phyloP scores from a whole-genome alignment of 2,113 vertebrate genomes.

The Tichodroma muraria region DNA sequence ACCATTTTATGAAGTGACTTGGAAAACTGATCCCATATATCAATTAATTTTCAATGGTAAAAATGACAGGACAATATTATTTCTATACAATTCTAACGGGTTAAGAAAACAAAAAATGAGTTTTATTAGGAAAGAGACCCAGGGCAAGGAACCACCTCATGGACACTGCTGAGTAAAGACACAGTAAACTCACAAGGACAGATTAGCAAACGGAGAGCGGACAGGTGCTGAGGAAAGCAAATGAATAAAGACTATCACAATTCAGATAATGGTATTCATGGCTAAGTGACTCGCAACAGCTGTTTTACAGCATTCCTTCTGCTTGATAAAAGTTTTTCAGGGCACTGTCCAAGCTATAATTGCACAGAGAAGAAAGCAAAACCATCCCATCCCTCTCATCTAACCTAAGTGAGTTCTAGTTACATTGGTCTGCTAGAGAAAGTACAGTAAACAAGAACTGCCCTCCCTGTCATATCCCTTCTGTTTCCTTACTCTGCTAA shows the following conservation, averaged over 20 bases:
- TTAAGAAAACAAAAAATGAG: background rate
- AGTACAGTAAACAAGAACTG: background rate
- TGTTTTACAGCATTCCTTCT: background rate
- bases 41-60: background rate
- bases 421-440: background rate
- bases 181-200: background rate
- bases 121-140: background rate
- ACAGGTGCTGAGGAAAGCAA: background rate
- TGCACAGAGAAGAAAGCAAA: background rate
- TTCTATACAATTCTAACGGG: background rate
- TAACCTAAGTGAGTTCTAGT: background rate
- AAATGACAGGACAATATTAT: background rate
- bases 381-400: background rate
- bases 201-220: background rate
- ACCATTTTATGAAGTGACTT: background rate
- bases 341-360: background rate
- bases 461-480: background rate
- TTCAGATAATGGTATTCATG: background rate
- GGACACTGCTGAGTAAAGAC: background rate
- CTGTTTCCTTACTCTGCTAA: background rate
- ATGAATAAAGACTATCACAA: background rate
- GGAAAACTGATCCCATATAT: background rate
- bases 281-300: background rate
- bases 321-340: background rate
- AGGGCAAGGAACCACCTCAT: background rate